A percentile compares a stretch with the other conserved stretches of the same genome.
Evolutionary conservation across 2,888 invertebrate species (phyloP).

Genomic region (Clanis bilineata): DNA sequence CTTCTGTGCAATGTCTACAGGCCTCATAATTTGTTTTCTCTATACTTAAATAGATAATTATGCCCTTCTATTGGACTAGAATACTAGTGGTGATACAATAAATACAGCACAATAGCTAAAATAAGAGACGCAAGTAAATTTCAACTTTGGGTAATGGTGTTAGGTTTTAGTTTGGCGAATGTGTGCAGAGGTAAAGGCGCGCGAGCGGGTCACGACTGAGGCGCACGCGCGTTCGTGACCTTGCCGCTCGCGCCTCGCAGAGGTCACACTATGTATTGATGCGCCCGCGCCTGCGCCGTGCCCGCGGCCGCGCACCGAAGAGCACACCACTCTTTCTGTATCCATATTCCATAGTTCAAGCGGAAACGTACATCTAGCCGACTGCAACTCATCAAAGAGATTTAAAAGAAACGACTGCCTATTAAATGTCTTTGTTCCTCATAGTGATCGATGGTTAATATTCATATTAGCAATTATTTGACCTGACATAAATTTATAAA

Average conservation of each 20-base stretch:
- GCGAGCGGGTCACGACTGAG: slow-evolving; percentile 80
- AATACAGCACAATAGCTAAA: slow-evolving; percentile 55
- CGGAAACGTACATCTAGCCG: neutral
- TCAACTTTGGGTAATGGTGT: slow-evolving; percentile 62
- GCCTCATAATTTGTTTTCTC: slow-evolving; percentile 1
- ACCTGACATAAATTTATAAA: too few species aligned
- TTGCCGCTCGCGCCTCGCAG: slow-evolving; percentile 76
- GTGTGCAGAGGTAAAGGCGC: slow-evolving; percentile 49
- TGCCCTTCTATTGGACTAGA: slow-evolving; percentile 31
- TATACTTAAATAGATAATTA: slow-evolving; percentile 6
- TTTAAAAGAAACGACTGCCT: too few species aligned
- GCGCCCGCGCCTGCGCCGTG: slow-evolving; percentile 48
- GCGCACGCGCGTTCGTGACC: slow-evolving; percentile 82
- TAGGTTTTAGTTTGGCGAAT: slow-evolving; percentile 58
- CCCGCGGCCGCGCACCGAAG: slow-evolving; percentile 42
- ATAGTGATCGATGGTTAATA: neutral
- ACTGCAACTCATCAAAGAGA: too few species aligned
- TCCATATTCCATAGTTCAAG: slow-evolving; percentile 18
- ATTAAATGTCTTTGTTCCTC: too few species aligned
- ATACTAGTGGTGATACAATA: slow-evolving; percentile 49
- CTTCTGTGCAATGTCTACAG: neutral
- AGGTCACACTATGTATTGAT: slow-evolving; percentile 76
- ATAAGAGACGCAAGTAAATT: slow-evolving; percentile 48
- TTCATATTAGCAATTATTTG: too few species aligned
- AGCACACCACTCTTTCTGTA: slow-evolving; percentile 57